A percentile compares a stretch with the other conserved stretches of the same genome.
These are phyloP conservation scores for Simalia tracyae DNA, from an alignment of 2,797 vertebrate genomes.

Conservation along the genomic window DNA sequence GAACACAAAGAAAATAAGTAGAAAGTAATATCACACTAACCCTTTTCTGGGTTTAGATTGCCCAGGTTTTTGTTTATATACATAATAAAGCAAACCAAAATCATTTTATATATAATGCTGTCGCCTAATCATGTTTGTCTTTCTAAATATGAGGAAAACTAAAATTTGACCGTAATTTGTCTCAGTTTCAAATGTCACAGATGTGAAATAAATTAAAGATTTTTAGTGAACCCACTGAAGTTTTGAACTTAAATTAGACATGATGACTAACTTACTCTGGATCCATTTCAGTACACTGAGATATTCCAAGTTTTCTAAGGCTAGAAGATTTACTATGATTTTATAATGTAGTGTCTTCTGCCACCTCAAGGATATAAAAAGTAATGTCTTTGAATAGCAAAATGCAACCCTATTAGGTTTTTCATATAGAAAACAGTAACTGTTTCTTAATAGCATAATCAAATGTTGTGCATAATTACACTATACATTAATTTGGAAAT, in stretches of 20 bases:
- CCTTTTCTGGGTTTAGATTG: not conserved
- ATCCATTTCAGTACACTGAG: not conserved
- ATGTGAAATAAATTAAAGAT: not conserved
- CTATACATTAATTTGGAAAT: not conserved
- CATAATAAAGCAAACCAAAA: not conserved
- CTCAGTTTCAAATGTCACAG: not conserved
- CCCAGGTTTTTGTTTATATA: not conserved
- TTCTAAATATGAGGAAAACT: not conserved
- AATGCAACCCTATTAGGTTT: not conserved
- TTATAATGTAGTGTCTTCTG: constrained; percentile 55
- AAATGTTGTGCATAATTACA: not conserved
- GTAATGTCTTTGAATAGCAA: constrained; percentile 44
- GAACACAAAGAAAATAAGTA: not conserved
- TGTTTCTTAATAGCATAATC: not conserved
- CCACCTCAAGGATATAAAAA: constrained; percentile 66
- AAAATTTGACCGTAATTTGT: not conserved
- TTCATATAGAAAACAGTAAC: constrained; percentile 3
- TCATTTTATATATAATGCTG: not conserved
- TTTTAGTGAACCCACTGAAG: not conserved
- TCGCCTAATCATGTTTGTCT: not conserved
- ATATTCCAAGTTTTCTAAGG: not conserved
- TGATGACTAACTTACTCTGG: not conserved
- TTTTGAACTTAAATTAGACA: not conserved
- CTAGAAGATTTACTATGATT: not conserved
- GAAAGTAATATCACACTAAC: not conserved